phyloP scores from a whole-genome alignment of 2,797 vertebrate species.

The Oryzias dopingdopingensis region DNA sequence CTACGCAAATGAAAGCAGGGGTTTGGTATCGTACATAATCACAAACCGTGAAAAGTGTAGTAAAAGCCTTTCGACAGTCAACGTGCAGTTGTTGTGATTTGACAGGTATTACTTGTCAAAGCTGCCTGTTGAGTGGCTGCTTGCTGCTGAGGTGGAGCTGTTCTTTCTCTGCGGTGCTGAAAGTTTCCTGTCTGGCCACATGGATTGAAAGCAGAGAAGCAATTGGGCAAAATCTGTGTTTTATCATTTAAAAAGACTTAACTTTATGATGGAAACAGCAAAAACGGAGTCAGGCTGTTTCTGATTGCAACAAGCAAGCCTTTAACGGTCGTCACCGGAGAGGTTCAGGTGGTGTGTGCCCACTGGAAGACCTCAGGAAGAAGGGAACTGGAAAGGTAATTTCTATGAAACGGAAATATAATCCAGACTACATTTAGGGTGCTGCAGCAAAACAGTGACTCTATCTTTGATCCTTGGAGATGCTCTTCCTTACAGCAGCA shows the following conservation, averaged over 20 bases:
- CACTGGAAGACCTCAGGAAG: no score
- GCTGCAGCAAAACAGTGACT: no score
- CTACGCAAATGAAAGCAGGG: slow-evolving; percentile 16
- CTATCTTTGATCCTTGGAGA: no score
- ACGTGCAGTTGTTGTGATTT: slow-evolving; percentile 4
- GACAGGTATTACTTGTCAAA: slow-evolving; percentile 42
- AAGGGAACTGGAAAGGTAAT: no score
- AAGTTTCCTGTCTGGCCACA: slow-evolving; percentile 65
- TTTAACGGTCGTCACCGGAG: no score
- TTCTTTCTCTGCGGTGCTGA: slow-evolving; percentile 70
- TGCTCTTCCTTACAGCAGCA: no score
- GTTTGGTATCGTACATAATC: background rate
- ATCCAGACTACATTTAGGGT: no score
- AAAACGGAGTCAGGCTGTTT: background rate
- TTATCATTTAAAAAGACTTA: background rate
- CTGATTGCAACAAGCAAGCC: no score
- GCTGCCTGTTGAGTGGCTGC: slow-evolving; percentile 54
- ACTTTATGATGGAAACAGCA: slow-evolving; percentile 4
- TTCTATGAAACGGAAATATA: no score
- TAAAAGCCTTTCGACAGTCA: background rate
- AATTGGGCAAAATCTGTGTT: background rate
- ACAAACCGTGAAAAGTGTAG: background rate
- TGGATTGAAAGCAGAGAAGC: slow-evolving; percentile 2
- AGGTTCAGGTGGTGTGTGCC: no score
- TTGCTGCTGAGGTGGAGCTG: slow-evolving; percentile 54